Percentiles rank a stretch among this genome's conserved stretches.
Conservation (phyloP, 2,888 invertebrate species). For the Tuta absoluta region DNA sequence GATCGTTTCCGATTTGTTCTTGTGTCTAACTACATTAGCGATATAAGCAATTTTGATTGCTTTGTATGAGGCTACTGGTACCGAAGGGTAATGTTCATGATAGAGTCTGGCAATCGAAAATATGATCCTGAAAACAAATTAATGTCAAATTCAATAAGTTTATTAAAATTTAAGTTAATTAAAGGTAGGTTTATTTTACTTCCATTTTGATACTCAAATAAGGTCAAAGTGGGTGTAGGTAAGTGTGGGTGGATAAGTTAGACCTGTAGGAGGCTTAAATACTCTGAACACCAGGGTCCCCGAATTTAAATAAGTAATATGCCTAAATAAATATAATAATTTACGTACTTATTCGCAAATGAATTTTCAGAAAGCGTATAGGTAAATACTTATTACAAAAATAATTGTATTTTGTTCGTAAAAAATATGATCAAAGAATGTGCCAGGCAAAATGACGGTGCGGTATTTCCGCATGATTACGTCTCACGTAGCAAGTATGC, state of each 20-base stretch:
- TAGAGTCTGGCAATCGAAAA: too few species aligned
- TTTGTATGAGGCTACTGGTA: too few species aligned
- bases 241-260: too few species aligned
- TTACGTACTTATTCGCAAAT: background rate
- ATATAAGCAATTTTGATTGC: constrained; percentile 30
- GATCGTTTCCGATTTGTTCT: constrained; percentile 53
- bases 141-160: too few species aligned
- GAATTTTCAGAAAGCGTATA: background rate
- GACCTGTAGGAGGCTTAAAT: too few species aligned
- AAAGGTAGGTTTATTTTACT: background rate
- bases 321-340: too few species aligned
- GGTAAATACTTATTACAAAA: background rate
- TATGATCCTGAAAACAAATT: too few species aligned
- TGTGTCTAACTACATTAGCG: constrained; percentile 54
- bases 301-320: too few species aligned
- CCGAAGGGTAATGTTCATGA: too few species aligned
- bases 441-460: constrained; percentile 6
- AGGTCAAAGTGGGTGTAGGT: too few species aligned
- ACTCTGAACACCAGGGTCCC: too few species aligned
- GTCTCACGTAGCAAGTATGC: constrained; percentile 1
- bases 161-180: background rate
- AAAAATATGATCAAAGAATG: constrained; percentile 11
- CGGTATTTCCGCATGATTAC: constrained; percentile 9
- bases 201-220: too few species aligned
- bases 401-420: background rate